Percentiles rank a stretch among this genome's conserved stretches.
Evolutionary conservation across 64 coral and sea anemone genomes (phyloP).

Genomic region (Astreopora myriophthalma): DNA sequence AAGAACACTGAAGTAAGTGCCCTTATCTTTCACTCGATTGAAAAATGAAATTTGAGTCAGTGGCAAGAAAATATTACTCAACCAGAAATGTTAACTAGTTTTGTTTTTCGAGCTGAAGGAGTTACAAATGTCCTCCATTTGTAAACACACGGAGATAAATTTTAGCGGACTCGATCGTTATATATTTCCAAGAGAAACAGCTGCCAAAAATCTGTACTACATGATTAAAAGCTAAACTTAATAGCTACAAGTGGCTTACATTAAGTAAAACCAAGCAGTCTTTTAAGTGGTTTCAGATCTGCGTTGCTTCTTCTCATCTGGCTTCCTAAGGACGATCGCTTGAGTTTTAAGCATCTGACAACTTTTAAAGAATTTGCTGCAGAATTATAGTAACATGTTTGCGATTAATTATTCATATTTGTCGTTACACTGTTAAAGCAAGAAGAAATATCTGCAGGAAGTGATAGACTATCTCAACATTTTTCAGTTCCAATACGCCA

Average conservation of each 20-base stretch:
- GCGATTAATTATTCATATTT: background rate
- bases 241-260: background rate
- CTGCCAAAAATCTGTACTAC: background rate
- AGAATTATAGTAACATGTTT: slow-evolving; percentile 20
- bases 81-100: background rate
- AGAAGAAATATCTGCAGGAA: background rate
- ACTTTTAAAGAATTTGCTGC: background rate
- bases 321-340: background rate
- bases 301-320: background rate
- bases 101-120: background rate
- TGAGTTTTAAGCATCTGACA: background rate
- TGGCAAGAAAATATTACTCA: too few species aligned
- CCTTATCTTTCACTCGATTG: too few species aligned
- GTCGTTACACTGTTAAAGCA: background rate
- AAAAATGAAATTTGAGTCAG: too few species aligned
- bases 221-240: background rate
- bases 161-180: background rate
- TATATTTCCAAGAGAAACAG: slow-evolving; percentile 12
- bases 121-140: background rate
- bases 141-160: background rate
- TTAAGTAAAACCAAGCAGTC: background rate
- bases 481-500: background rate
- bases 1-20: too few species aligned
- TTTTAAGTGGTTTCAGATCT: background rate
- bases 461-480: background rate